A percentile compares a stretch with the other conserved stretches of the same genome.
phyloP scores from a whole-genome alignment of 2,888 invertebrate species.

The Campoplex capitator region DNA sequence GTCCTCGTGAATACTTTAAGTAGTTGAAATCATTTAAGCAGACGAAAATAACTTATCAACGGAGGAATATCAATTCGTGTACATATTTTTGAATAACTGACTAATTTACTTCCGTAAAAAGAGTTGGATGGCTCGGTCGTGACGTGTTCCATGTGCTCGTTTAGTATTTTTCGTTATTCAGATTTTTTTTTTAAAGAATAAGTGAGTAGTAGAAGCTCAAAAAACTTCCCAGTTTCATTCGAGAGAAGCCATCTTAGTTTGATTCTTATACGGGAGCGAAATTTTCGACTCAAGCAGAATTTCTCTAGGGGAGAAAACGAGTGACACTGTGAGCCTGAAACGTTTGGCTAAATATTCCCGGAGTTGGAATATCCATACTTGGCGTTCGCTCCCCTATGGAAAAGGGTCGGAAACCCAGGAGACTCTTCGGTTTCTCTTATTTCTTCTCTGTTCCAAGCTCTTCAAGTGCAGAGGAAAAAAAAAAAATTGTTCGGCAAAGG shows the following conservation, averaged over 20 bases:
- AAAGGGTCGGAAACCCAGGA: slow-evolving; percentile 14
- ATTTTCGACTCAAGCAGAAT: neutral
- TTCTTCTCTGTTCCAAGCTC: slow-evolving; percentile 28
- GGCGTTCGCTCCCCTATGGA: slow-evolving; percentile 16
- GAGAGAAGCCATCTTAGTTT: neutral
- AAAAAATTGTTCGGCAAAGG: slow-evolving; percentile 4
- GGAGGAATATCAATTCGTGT: neutral
- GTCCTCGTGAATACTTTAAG: neutral
- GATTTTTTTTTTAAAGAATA: neutral
- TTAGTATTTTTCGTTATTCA: neutral
- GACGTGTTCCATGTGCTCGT: neutral
- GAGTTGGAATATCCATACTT: slow-evolving; percentile 31
- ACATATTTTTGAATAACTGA: neutral
- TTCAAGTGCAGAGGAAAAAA: slow-evolving; percentile 46
- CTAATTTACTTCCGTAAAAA: neutral
- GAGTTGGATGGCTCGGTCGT: neutral
- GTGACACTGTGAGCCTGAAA: neutral
- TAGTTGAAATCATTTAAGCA: neutral
- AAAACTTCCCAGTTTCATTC: neutral
- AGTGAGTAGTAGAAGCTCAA: slow-evolving; percentile 7
- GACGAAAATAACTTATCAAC: neutral
- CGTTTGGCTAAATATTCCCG: slow-evolving; percentile 30
- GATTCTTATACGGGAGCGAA: neutral
- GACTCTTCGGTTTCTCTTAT: slow-evolving; percentile 5
- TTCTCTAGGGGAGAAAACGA: slow-evolving; percentile 5